A percentile compares a stretch with the other conserved stretches of the same genome.
phyloP scores from a whole-genome alignment of 2,797 vertebrate species.

The Nyctibius grandis region DNA sequence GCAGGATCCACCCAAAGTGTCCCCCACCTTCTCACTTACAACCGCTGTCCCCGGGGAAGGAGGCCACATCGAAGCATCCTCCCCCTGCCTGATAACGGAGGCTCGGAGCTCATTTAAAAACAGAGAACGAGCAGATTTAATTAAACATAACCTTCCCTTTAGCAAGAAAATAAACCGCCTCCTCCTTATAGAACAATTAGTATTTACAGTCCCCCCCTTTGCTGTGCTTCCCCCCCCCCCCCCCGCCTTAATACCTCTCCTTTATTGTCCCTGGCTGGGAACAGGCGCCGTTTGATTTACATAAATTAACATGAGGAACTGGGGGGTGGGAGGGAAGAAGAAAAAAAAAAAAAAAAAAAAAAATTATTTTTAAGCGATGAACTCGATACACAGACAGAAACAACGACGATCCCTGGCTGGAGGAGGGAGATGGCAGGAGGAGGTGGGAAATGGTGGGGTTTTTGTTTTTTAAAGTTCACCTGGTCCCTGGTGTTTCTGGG shows the following conservation, averaged over 20 bases:
- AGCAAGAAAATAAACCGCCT: slow-evolving; percentile 24
- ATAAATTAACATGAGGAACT: slow-evolving; percentile 36
- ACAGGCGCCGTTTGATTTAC: not conserved
- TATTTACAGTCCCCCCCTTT: slow-evolving; percentile 14
- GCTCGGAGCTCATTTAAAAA: slow-evolving; percentile 16
- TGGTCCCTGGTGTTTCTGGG: not conserved
- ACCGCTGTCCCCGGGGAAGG: rapidly evolving
- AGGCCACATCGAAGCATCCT: not conserved
- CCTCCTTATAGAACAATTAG: slow-evolving; percentile 58
- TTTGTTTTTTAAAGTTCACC: not conserved
- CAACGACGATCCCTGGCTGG: not conserved
- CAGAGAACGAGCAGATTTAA: slow-evolving; percentile 54
- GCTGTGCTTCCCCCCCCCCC: not conserved
- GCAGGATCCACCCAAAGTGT: rapidly evolving
- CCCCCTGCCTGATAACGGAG: not conserved
- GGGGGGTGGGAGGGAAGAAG: not conserved
- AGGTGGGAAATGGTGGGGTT: not conserved
- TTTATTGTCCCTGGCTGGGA: slow-evolving; percentile 40
- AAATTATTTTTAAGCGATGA: not conserved
- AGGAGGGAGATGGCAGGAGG: not conserved
- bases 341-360: not conserved
- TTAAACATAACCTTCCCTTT: slow-evolving; percentile 65
- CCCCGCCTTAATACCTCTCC: not conserved
- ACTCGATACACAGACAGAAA: not conserved
- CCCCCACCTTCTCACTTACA: not conserved